Conservation (phyloP, 2,797 vertebrate species). For the Pteropus rufus region DNA sequence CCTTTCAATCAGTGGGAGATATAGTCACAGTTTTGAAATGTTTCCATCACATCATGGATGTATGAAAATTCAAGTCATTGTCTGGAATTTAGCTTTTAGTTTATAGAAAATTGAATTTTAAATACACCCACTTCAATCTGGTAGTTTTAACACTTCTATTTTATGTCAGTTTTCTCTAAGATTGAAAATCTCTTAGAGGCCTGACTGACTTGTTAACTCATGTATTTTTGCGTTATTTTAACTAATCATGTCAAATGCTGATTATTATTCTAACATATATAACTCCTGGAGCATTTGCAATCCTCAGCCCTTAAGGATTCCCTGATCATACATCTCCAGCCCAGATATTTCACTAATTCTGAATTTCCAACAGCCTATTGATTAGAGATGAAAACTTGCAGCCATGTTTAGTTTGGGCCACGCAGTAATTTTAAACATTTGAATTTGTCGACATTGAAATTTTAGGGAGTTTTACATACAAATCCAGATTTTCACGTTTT, state of each 20-base stretch:
- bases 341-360: not conserved
- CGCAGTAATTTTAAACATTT: constrained; percentile 43
- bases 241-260: constrained; percentile 8
- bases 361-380: constrained; percentile 31
- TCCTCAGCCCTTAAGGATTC: not conserved
- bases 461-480: constrained; percentile 33
- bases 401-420: constrained; percentile 20
- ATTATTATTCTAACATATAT: not conserved
- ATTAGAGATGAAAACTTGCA: constrained; percentile 34
- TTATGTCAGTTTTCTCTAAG: constrained; percentile 44
- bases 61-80: constrained; percentile 42
- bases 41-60: constrained; percentile 19
- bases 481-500: constrained; percentile 28
- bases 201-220: constrained; percentile 23
- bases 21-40: constrained; percentile 33
- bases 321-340: not conserved
- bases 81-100: constrained; percentile 49
- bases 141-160: constrained; percentile 45
- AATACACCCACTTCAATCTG: constrained; percentile 45
- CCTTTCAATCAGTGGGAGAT: not conserved
- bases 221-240: constrained; percentile 35
- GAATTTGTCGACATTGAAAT: constrained; percentile 39
- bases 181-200: not conserved
- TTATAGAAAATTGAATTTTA: constrained; percentile 60
- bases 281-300: not conserved